Evolutionary conservation across 2,113 vertebrate species (phyloP).

Genomic region (Nipponia nippon): DNA sequence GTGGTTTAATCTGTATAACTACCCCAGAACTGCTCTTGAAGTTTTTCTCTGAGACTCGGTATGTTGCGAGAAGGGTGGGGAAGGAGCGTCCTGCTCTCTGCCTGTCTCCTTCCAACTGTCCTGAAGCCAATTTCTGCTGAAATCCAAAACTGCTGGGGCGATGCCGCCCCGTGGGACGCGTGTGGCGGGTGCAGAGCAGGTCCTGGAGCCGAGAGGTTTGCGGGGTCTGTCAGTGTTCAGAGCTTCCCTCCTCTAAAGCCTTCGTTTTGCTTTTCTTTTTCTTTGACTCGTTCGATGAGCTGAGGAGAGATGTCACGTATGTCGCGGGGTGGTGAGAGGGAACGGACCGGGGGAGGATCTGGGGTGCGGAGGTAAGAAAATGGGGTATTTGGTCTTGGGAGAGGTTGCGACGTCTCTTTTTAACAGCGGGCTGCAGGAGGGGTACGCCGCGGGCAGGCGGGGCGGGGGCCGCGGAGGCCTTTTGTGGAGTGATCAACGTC

Average conservation of each 20-base stretch:
- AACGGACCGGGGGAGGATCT: not conserved
- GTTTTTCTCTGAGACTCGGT: not conserved
- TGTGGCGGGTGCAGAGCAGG: not conserved
- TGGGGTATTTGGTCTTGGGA: slow-evolving; percentile 25
- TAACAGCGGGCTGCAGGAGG: slow-evolving; percentile 13
- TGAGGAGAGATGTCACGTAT: slow-evolving; percentile 23
- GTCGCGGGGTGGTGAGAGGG: slow-evolving; percentile 51
- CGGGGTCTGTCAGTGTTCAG: not conserved
- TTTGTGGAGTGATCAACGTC: slow-evolving; percentile 67
- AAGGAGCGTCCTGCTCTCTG: not conserved
- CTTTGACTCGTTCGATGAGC: slow-evolving; percentile 47
- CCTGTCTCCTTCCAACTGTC: not conserved
- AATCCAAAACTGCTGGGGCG: not conserved
- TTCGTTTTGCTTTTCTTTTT: slow-evolving; percentile 50
- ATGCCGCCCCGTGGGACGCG: not conserved
- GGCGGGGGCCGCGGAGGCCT: slow-evolving; percentile 42
- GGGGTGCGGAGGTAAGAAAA: not conserved
- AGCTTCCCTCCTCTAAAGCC: slow-evolving; percentile 21
- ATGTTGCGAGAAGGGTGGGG: not conserved
- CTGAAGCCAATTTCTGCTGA: not conserved
- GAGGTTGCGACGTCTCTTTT: not conserved
- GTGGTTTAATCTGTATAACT: not conserved
- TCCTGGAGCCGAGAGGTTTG: not conserved
- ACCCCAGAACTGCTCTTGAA: not conserved
- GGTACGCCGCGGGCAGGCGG: slow-evolving; percentile 31